Conservation (phyloP, 2,797 vertebrate genomes). For the Parauchenoglanis ngamensis region DNA sequence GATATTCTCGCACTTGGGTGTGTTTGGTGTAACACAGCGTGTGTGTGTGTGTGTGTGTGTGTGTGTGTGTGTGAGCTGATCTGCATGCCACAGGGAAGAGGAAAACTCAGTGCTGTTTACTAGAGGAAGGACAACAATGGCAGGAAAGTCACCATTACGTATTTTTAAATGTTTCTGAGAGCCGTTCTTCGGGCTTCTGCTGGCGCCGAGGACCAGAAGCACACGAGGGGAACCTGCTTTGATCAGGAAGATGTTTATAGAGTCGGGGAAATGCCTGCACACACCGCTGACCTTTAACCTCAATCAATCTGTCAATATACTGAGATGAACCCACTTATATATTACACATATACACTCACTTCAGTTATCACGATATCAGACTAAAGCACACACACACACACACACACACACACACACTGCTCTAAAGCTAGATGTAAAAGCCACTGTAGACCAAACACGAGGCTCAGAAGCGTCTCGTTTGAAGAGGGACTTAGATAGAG, state of each 20-base stretch:
- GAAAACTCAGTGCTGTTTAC: constrained; percentile 71
- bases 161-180: constrained; percentile 57
- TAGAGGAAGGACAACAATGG: constrained; percentile 75
- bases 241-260: constrained; percentile 34
- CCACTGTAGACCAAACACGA: constrained; percentile 53
- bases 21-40: constrained; percentile 2
- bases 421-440: constrained; percentile 46
- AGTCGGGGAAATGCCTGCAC: constrained; percentile 40
- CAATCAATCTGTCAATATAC: not conserved
- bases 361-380: not conserved
- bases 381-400: not conserved
- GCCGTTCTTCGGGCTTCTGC: constrained; percentile 63
- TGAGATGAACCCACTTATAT: not conserved
- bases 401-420: not conserved
- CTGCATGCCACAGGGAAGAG: constrained; percentile 61
- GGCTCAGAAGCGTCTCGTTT: constrained; percentile 6
- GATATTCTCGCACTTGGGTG: not conserved
- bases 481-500: constrained; percentile 8
- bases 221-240: constrained; percentile 48
- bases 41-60: not conserved
- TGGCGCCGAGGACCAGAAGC: constrained; percentile 1
- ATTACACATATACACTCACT: not conserved
- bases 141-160: constrained; percentile 72
- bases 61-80: not conserved
- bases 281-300: not conserved